Percentiles rank a stretch among this genome's conserved stretches.
These are phyloP conservation scores for Bugula neritina DNA, from an alignment of 2,888 invertebrate genomes.

Conservation along the genomic window DNA sequence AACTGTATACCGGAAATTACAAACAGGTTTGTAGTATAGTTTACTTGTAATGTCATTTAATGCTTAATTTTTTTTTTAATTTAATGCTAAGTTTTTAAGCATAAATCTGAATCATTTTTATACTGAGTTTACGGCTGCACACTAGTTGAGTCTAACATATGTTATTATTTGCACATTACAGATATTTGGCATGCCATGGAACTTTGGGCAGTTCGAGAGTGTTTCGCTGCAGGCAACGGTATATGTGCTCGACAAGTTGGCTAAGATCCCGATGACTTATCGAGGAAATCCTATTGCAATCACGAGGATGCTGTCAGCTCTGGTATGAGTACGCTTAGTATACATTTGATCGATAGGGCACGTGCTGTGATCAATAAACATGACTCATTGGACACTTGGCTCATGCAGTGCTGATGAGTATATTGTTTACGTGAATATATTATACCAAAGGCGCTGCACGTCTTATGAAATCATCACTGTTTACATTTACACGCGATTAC, in stretches of 20 bases:
- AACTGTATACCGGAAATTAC: constrained; percentile 82
- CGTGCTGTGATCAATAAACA: not conserved
- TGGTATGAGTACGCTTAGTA: no score
- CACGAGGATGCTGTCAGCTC: constrained; percentile 35
- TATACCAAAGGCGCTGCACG: no score
- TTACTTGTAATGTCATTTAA: constrained; percentile 37
- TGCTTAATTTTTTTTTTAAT: no score
- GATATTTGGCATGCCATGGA: constrained; percentile 68
- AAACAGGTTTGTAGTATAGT: constrained; percentile 66
- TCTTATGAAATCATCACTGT: no score
- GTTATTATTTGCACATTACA: no score
- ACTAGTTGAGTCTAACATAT: no score
- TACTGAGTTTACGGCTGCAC: not conserved
- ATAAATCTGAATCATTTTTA: not conserved
- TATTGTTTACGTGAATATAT: no score
- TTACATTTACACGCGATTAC: no score
- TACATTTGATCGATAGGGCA: not conserved
- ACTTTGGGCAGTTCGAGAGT: constrained; percentile 64
- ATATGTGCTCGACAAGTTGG: constrained; percentile 53
- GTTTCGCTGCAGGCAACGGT: constrained; percentile 43
- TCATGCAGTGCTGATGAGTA: no score
- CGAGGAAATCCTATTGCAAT: constrained; percentile 37
- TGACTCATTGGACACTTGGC: not conserved
- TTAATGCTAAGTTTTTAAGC: no score
- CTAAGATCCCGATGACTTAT: constrained; percentile 58